Conservation (phyloP, 2,113 vertebrate species). For the Brevimyrus niger region DNA sequence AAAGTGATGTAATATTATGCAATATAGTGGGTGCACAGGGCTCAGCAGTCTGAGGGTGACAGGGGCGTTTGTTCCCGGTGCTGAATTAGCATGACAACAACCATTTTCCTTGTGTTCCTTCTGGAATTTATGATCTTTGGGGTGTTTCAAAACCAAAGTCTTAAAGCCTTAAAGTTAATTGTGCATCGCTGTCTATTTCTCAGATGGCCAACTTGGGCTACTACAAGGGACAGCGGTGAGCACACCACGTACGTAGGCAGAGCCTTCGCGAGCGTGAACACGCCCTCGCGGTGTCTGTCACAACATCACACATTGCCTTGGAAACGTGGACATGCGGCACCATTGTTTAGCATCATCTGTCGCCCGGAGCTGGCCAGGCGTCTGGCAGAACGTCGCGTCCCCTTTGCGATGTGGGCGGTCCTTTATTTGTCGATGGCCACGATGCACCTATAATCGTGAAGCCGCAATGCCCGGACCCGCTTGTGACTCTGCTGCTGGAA, state of each 20-base stretch:
- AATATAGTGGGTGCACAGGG: background rate
- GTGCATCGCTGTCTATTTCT: background rate
- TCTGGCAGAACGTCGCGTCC: background rate
- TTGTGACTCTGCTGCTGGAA: background rate
- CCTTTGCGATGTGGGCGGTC: background rate
- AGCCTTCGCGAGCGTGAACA: background rate
- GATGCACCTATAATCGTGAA: background rate
- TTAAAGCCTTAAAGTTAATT: background rate
- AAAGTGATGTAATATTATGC: conserved; percentile 10
- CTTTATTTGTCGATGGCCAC: background rate
- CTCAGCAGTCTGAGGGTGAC: background rate
- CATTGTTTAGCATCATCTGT: conserved; percentile 10
- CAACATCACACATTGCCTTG: background rate
- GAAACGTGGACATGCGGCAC: conserved; percentile 1
- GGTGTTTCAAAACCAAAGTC: background rate
- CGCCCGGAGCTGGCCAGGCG: background rate
- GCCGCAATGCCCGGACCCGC: background rate
- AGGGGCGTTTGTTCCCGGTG: background rate
- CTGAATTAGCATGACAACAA: background rate
- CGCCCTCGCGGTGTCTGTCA: background rate
- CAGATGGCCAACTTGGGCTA: background rate
- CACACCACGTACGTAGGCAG: background rate
- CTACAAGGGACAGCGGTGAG: background rate
- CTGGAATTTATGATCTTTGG: background rate
- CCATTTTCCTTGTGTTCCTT: background rate